phyloP scores from a whole-genome alignment of 64 coral and sea anemone species.

The Hydrozoanthus tunicans region DNA sequence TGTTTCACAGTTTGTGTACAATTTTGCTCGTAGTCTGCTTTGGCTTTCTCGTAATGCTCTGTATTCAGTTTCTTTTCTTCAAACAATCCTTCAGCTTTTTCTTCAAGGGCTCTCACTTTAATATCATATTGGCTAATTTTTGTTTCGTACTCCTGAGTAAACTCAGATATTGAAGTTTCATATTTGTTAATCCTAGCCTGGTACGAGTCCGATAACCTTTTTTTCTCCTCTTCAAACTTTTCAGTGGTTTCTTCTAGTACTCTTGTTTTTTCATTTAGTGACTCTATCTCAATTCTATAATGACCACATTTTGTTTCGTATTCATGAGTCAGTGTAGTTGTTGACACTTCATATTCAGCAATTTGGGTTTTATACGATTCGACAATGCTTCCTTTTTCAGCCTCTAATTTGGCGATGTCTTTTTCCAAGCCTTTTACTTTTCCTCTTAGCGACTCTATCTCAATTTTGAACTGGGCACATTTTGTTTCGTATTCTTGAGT shows the following conservation, averaged over 20 bases:
- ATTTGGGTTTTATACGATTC: too few relatives aligned
- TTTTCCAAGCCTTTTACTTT: background rate
- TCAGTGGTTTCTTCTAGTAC: background rate
- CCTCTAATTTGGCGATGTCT: too few relatives aligned
- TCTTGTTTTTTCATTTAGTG: too few relatives aligned
- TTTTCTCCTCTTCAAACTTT: background rate
- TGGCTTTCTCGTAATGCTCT: background rate
- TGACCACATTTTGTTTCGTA: too few relatives aligned
- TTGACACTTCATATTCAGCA: too few relatives aligned
- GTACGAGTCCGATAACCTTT: background rate
- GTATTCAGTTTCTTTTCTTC: slow-evolving; percentile 3
- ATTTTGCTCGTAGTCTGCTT: background rate
- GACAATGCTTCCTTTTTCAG: too few relatives aligned
- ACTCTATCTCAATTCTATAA: too few relatives aligned
- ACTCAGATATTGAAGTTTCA: background rate
- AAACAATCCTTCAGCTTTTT: background rate
- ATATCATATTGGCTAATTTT: background rate
- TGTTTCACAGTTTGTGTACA: too few relatives aligned
- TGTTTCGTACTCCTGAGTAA: background rate
- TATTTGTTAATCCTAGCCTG: background rate
- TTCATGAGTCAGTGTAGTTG: too few relatives aligned
- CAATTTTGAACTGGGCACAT: background rate
- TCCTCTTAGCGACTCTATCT: background rate
- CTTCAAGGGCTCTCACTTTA: background rate
- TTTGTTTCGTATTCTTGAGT: slow-evolving; percentile 2